Percentiles rank a stretch among this genome's conserved stretches.
Evolutionary conservation across 2,113 vertebrate species (phyloP).

Genomic region (Pollimyrus isidori): DNA sequence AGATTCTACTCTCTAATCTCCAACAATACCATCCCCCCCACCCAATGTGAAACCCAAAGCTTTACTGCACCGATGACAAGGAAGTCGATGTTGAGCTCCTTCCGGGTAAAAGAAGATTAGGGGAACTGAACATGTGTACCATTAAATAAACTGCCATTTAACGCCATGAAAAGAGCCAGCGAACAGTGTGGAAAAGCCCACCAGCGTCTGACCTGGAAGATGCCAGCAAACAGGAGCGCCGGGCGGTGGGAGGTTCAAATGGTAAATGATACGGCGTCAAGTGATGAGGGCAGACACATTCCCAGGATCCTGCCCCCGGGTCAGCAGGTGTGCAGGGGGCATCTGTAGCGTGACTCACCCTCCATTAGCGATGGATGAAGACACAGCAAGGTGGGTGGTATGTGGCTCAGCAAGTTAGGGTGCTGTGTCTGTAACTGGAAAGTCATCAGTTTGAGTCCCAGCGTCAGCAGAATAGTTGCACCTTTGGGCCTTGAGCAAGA

Average conservation of each 20-base stretch:
- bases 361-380: background rate
- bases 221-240: background rate
- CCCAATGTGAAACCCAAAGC: background rate
- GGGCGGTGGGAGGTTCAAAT: background rate
- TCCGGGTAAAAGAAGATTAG: slow-evolving; percentile 16
- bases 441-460: background rate
- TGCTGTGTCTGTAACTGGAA: background rate
- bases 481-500: background rate
- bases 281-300: background rate
- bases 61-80: background rate
- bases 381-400: background rate
- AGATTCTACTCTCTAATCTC: background rate
- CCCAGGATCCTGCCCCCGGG: background rate
- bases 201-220: background rate
- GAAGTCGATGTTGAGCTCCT: background rate
- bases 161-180: background rate
- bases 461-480: background rate
- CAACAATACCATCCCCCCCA: background rate
- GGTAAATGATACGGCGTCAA: background rate
- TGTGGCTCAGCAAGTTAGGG: background rate
- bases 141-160: slow-evolving; percentile 11
- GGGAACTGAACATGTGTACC: slow-evolving; percentile 3
- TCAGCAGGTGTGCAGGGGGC: background rate
- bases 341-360: background rate
- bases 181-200: background rate